Evolutionary conservation across 1,140 invertebrate species (phyloP), one percentile per base, ranked within the genome.

Genomic region (Hypsibius dujardini): DNA sequence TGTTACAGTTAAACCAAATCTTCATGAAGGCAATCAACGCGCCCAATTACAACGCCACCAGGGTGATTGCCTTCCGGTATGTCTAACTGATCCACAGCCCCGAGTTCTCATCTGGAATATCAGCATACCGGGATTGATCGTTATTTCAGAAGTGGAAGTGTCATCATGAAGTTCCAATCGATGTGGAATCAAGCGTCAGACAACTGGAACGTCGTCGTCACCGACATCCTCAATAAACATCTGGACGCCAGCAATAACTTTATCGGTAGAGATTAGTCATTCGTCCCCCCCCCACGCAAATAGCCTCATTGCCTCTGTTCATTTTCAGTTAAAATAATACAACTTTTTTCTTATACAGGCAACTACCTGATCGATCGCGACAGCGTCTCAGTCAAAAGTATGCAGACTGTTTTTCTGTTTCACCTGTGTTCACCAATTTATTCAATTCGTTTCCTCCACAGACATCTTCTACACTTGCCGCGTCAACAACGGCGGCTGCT

Each of bases 221-320:
- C 42, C 45, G 7, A 7, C 7, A 42, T 67, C 42, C 3, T 67
- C 3, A 67, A 67, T 42, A 67, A 67, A 3, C 62, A 67, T 42
- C 42, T 67, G 62, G 62, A 67, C 42, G 12, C 45, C 62, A 67
- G 45, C 62, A 67, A 42, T 67, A 67, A 67, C 62, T 67, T 67
- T 42, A 67, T 67, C 7, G 62, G 62, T 67, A 42, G 3, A n/a
- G 7, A 67, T 67, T n/a, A n/a, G n/a, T n/a, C n/a, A n/a, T n/a
- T n/a, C n/a, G n/a, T n/a, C n/a, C n/a, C n/a, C n/a, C n/a, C n/a
- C n/a, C n/a, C n/a, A n/a, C 62, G 62, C 45, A 42, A 14, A 7
- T 67, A 56, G n/a, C 50, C 7, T n/a, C 50, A n/a, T n/a, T n/a
- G n/a, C n/a, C n/a, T n/a, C n/a, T n/a, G n/a, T n/a, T n/a, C n/a